Percentiles rank a stretch among this genome's conserved stretches.
These are phyloP conservation scores for Stenurella melanura DNA, from an alignment of 2,888 invertebrate genomes.

Conservation along the genomic window DNA sequence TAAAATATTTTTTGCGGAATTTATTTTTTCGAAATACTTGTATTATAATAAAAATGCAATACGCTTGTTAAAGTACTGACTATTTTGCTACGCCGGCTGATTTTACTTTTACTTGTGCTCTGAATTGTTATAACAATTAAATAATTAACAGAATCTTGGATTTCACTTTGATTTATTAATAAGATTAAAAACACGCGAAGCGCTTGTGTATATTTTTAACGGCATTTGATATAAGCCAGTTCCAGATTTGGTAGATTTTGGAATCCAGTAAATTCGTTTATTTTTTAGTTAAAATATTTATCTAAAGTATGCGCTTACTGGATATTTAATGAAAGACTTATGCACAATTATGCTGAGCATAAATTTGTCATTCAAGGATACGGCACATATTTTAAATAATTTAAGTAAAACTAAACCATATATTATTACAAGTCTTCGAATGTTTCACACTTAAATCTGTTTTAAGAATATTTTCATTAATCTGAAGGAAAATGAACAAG, in stretches of 20 bases:
- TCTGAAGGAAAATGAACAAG: too few species aligned
- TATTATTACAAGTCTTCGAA: too few species aligned
- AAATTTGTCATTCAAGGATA: too few species aligned
- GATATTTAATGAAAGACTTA: not conserved
- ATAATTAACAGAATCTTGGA: constrained; percentile 71
- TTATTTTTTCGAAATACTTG: constrained; percentile 26
- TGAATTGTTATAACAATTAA: constrained; percentile 71
- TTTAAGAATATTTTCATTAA: too few species aligned
- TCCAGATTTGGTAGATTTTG: not conserved
- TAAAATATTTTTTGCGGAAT: constrained; percentile 1
- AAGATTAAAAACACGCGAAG: constrained; percentile 61
- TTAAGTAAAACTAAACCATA: too few species aligned
- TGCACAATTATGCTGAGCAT: too few species aligned
- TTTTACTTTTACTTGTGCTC: constrained; percentile 72
- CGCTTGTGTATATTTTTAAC: constrained; percentile 28
- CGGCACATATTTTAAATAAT: too few species aligned
- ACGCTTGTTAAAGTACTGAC: constrained; percentile 54
- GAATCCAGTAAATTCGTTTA: not conserved
- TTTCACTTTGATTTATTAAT: constrained; percentile 68
- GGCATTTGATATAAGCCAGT: not conserved
- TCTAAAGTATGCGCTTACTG: not conserved
- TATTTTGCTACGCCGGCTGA: constrained; percentile 60
- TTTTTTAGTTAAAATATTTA: not conserved
- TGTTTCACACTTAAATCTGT: too few species aligned
- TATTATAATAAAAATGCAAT: constrained; percentile 44